Conservation (phyloP, 2,888 invertebrate species). For the Hypercompe scribonia region DNA sequence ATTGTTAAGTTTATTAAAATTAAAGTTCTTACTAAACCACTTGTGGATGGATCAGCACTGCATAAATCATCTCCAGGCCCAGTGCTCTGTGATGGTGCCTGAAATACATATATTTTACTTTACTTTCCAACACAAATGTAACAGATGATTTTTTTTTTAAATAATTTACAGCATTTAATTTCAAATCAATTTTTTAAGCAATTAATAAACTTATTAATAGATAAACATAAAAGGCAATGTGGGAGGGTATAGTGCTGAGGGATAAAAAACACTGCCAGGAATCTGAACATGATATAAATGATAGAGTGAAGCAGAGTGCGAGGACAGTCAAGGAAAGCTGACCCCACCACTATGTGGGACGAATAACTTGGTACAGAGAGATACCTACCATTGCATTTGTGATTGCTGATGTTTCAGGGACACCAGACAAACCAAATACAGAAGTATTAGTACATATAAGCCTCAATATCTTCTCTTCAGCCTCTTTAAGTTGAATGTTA, state of each 20-base stretch:
- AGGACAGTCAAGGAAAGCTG: too few relatives aligned
- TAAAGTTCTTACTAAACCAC: slow-evolving; percentile 55
- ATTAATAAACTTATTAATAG: too few relatives aligned
- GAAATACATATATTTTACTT: slow-evolving; percentile 16
- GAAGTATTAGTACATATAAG: slow-evolving; percentile 70
- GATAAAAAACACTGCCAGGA: too few relatives aligned
- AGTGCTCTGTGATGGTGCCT: slow-evolving; percentile 57
- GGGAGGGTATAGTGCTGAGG: too few relatives aligned
- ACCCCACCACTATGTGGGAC: too few relatives aligned
- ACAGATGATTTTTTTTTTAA: background rate
- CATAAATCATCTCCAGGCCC: slow-evolving; percentile 57
- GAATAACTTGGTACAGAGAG: background rate
- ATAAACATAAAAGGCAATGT: too few relatives aligned
- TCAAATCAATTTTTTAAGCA: too few relatives aligned
- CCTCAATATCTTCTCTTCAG: slow-evolving; percentile 69
- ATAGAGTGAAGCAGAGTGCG: too few relatives aligned
- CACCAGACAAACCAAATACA: slow-evolving; percentile 66
- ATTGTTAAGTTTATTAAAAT: background rate
- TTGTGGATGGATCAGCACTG: slow-evolving; percentile 55
- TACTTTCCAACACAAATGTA: background rate
- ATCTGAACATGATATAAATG: too few relatives aligned
- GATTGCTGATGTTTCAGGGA: slow-evolving; percentile 67
- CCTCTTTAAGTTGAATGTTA: slow-evolving; percentile 66
- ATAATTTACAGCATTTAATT: too few relatives aligned
- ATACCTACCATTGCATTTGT: slow-evolving; percentile 56